Conservation (phyloP, 2,888 invertebrate species). For the Hyposoter didymator region DNA sequence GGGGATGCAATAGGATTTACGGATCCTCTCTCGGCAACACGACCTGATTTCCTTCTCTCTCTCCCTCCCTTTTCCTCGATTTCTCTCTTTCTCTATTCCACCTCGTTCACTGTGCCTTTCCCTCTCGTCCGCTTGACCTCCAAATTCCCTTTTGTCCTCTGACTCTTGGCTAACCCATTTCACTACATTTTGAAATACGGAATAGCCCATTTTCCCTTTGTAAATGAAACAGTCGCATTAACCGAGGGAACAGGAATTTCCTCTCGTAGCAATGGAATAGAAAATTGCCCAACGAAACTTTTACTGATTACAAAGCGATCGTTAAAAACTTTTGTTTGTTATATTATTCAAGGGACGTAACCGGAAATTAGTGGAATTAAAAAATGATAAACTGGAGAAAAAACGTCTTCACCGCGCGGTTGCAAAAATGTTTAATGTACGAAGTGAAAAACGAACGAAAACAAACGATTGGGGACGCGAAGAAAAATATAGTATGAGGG, state of each 20-base stretch:
- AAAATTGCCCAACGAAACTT: background rate
- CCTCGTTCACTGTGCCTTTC: constrained; percentile 46
- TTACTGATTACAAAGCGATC: background rate
- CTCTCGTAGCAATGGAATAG: background rate
- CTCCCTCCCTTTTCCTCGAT: constrained; percentile 29
- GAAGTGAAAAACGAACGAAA: background rate
- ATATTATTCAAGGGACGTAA: background rate
- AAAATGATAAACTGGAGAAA: background rate
- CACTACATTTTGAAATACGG: constrained; percentile 10
- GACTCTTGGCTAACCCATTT: constrained; percentile 23
- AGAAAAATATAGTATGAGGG: constrained; percentile 19
- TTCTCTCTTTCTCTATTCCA: constrained; percentile 33
- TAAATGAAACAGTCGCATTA: background rate
- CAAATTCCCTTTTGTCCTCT: constrained; percentile 46
- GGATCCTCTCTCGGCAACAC: constrained; percentile 52
- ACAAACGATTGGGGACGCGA: constrained; percentile 2
- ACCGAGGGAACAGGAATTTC: background rate
- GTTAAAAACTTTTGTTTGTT: background rate
- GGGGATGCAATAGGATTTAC: constrained; percentile 75
- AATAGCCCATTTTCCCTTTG: background rate
- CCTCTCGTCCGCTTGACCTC: constrained; percentile 39
- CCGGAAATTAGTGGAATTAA: background rate
- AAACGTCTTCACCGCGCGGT: background rate
- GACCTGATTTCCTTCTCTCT: constrained; percentile 60
- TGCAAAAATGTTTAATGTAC: background rate